These are phyloP conservation scores for Microtus montanus DNA, from an alignment of 2,113 vertebrate genomes.

Conservation along the genomic window DNA sequence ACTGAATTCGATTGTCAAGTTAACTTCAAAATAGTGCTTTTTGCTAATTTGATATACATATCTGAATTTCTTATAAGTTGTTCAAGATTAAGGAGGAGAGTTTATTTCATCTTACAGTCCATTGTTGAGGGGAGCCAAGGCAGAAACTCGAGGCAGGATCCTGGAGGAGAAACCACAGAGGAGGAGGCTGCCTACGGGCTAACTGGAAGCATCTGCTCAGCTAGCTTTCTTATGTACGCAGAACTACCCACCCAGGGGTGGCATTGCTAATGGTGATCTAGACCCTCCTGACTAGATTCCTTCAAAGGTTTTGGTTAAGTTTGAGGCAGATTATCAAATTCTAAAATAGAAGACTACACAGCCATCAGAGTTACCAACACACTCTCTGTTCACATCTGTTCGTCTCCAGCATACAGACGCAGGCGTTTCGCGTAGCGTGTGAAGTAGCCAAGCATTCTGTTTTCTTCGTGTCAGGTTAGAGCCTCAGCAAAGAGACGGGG, in stretches of 20 bases:
- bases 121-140: neutral
- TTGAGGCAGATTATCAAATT: constrained; percentile 6
- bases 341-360: constrained; percentile 4
- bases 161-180: neutral
- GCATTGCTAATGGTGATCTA: neutral
- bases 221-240: neutral
- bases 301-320: constrained; percentile 6
- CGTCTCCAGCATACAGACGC: neutral
- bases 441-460: neutral
- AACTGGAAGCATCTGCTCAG: neutral
- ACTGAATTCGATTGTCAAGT: constrained; percentile 12
- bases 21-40: constrained; percentile 51
- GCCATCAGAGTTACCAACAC: neutral
- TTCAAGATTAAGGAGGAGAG: neutral
- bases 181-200: neutral
- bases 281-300: neutral
- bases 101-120: neutral
- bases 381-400: neutral
- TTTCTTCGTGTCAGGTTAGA: neutral
- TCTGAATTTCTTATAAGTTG: constrained; percentile 22
- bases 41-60: constrained; percentile 1
- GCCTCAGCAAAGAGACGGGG: neutral
- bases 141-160: neutral
- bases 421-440: neutral
- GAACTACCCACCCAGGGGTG: neutral